phyloP scores from a whole-genome alignment of 2,888 invertebrate genomes.

The Cybosia mesomella region DNA sequence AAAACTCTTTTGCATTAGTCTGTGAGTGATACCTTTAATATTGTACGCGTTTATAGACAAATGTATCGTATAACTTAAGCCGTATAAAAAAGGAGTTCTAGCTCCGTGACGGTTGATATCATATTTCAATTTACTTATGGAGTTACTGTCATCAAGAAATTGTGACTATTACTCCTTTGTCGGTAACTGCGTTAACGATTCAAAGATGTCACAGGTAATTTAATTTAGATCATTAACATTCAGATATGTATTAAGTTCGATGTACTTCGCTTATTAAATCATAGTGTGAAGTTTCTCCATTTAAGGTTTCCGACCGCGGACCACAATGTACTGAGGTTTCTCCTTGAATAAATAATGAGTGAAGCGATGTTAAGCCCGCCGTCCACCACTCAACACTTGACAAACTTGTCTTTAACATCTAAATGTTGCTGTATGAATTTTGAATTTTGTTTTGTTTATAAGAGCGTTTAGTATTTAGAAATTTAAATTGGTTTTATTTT shows the following conservation, averaged over 20 bases:
- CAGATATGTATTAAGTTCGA: constrained; percentile 27
- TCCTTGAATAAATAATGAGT: constrained; percentile 71
- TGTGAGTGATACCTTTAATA: neutral
- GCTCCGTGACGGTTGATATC: neutral
- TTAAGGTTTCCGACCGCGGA: constrained; percentile 54
- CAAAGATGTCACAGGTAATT: constrained; percentile 23
- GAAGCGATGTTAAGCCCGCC: constrained; percentile 50
- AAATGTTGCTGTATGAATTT: constrained; percentile 40
- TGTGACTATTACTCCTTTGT: neutral
- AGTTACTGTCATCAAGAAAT: neutral
- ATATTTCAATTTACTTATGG: neutral
- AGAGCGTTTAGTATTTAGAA: neutral
- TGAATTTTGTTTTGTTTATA: constrained; percentile 7
- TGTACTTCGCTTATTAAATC: constrained; percentile 59
- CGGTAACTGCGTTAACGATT: neutral
- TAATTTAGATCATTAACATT: constrained; percentile 39
- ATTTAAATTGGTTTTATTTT: neutral
- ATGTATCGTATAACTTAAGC: neutral
- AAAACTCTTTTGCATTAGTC: no score
- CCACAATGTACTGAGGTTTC: constrained; percentile 66
- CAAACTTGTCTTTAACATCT: constrained; percentile 48
- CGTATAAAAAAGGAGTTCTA: neutral
- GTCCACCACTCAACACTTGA: constrained; percentile 52
- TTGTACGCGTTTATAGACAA: neutral
- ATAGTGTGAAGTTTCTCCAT: constrained; percentile 64